These are phyloP conservation scores for Bombus pascuorum DNA, from an alignment of 1,140 invertebrate species.

Conservation along the genomic window DNA sequence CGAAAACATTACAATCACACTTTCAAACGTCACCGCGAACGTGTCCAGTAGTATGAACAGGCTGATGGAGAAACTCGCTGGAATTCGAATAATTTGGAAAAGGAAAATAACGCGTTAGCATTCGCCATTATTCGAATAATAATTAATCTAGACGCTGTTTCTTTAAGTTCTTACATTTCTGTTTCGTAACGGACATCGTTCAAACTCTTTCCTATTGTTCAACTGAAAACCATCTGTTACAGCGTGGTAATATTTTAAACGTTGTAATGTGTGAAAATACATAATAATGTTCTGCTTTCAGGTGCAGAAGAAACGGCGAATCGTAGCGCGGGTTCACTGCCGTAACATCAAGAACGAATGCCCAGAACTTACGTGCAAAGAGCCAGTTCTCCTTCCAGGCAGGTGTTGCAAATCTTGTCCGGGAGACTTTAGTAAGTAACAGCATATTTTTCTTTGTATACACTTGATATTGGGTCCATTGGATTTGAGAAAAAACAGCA, in stretches of 20 bases:
- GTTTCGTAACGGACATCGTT: too few relatives aligned
- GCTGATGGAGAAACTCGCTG: background rate
- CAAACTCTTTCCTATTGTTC: background rate
- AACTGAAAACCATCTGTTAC: background rate
- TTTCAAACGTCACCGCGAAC: constrained; percentile 23
- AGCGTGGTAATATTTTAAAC: too few relatives aligned
- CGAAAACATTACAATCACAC: constrained; percentile 22
- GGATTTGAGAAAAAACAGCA: too few relatives aligned
- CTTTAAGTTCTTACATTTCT: background rate
- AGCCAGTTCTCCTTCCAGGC: constrained; percentile 92
- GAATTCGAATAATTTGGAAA: constrained; percentile 10
- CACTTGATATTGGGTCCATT: background rate
- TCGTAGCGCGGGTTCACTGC: constrained; percentile 93
- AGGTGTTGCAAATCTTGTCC: constrained; percentile 95
- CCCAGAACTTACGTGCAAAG: constrained; percentile 91
- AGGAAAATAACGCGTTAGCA: background rate
- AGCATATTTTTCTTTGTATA: background rate
- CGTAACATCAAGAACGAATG: constrained; percentile 95
- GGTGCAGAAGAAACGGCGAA: constrained; percentile 94
- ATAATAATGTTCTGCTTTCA: constrained; percentile 78
- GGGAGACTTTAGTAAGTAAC: constrained; percentile 89
- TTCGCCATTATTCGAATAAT: background rate
- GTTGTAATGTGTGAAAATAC: background rate
- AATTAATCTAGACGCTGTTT: background rate
- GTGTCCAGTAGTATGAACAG: background rate